These are phyloP conservation scores for Oeneis ivallda DNA, from an alignment of 2,888 invertebrate species.

Conservation along the genomic window DNA sequence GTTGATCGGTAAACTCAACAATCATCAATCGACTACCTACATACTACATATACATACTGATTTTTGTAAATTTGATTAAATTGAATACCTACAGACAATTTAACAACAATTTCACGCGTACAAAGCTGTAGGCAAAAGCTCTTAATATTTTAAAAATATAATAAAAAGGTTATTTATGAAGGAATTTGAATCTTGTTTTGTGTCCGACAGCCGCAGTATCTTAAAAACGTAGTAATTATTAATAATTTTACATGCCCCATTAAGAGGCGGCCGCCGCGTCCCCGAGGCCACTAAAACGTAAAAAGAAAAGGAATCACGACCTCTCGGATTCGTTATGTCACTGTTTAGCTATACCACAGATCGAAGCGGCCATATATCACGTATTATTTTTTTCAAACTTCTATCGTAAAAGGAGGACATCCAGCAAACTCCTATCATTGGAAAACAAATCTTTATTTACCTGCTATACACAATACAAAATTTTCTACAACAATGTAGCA, in stretches of 20 bases:
- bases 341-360: not conserved
- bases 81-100: not conserved
- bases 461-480: too few species aligned
- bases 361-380: not conserved
- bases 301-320: constrained; percentile 52
- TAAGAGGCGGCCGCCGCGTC: constrained; percentile 51
- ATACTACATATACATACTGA: too few species aligned
- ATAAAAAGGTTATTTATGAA: constrained; percentile 14
- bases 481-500: not conserved
- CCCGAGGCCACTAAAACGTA: constrained; percentile 42
- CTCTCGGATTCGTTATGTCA: constrained; percentile 47
- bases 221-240: constrained; percentile 54
- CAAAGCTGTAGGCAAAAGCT: not conserved
- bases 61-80: too few species aligned
- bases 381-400: too few species aligned
- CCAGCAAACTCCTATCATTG: too few species aligned
- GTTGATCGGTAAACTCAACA: too few species aligned
- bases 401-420: too few species aligned
- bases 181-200: not conserved
- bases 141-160: not conserved
- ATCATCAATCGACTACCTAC: too few species aligned
- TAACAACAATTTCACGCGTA: too few species aligned
- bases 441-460: too few species aligned
- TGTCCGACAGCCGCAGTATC: constrained; percentile 16
- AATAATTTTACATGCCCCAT: constrained; percentile 65